phyloP scores from a whole-genome alignment of 2,113 vertebrate species.

The Chrysemys picta region DNA sequence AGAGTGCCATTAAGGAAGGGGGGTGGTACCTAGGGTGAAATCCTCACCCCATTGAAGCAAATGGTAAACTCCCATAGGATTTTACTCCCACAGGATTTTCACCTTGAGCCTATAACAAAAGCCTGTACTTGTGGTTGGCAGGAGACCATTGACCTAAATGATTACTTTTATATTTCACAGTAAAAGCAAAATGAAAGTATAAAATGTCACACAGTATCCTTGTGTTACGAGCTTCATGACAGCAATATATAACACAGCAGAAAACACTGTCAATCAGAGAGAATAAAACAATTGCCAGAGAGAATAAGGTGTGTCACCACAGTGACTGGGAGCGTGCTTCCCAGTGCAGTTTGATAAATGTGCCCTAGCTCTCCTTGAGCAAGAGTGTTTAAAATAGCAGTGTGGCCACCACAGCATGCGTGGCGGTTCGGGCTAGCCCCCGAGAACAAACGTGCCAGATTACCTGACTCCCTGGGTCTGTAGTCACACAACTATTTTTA shows the following conservation, averaged over 20 bases:
- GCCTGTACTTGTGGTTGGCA: background rate
- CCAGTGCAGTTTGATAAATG: background rate
- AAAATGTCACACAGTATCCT: background rate
- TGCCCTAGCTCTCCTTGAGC: background rate
- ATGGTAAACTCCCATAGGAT: background rate
- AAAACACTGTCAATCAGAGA: background rate
- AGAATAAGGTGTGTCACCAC: background rate
- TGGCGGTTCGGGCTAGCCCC: background rate
- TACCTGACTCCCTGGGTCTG: background rate
- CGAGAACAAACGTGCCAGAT: background rate
- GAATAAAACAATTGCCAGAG: background rate
- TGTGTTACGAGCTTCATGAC: background rate
- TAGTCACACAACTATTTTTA: background rate
- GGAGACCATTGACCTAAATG: fast-evolving
- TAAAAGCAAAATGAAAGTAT: background rate
- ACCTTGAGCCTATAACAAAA: background rate
- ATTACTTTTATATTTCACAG: background rate
- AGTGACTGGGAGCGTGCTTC: background rate
- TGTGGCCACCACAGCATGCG: background rate
- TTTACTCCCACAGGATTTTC: background rate
- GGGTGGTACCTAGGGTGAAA: background rate
- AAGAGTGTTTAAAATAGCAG: background rate
- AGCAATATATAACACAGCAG: background rate
- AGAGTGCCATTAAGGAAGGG: background rate
- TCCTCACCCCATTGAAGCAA: background rate